These are phyloP conservation scores for Sebastes trivittatus DNA, from an alignment of 2,797 vertebrate genomes.

Conservation along the genomic window DNA sequence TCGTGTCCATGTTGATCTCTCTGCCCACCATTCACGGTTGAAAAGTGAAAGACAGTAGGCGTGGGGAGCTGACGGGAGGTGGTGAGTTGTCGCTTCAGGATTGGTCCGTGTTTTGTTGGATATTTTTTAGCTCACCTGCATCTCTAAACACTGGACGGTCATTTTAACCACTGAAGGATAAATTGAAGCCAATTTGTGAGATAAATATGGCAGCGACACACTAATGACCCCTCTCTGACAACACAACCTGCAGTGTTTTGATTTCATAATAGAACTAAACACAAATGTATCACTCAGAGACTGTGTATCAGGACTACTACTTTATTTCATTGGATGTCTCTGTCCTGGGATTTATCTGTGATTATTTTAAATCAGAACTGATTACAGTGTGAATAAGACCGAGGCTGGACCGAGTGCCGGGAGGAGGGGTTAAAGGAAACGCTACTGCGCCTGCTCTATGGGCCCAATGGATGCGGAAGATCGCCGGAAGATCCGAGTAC, in stretches of 20 bases:
- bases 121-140: not conserved
- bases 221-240: not conserved
- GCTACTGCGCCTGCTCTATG: too few relatives aligned
- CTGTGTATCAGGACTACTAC: not conserved
- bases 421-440: too few relatives aligned
- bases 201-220: not conserved
- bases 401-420: too few relatives aligned
- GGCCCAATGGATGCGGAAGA: too few relatives aligned
- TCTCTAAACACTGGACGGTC: not conserved
- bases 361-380: not conserved
- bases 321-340: not conserved
- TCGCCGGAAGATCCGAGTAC: too few relatives aligned
- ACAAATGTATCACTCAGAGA: not conserved
- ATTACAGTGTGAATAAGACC: not conserved
- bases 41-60: conserved; percentile 3
- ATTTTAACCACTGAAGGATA: not conserved
- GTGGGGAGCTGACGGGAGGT: conserved; percentile 19
- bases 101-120: conserved; percentile 1
- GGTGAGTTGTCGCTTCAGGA: conserved; percentile 13
- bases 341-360: not conserved
- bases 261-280: not conserved
- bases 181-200: not conserved
- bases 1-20: not conserved
- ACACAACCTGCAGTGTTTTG: not conserved
- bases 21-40: not conserved